Conservation (phyloP, 2,113 vertebrate species). For the Pholis gunnellus region DNA sequence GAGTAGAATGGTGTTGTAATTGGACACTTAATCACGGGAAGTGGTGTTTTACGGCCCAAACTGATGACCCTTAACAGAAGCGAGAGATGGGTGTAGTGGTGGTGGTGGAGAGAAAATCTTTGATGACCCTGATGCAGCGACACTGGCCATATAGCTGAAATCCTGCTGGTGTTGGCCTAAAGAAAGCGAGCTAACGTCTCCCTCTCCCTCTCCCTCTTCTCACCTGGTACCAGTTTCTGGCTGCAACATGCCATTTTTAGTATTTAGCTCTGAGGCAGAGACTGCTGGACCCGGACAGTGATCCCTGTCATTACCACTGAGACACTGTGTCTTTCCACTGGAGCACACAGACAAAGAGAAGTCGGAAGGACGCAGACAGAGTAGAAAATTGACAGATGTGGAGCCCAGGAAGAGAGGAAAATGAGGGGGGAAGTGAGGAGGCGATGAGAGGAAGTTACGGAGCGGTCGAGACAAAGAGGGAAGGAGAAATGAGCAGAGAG, state of each 20-base stretch:
- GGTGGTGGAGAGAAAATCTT: constrained; percentile 23
- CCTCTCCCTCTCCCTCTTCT: neutral
- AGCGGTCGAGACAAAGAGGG: constrained; percentile 1
- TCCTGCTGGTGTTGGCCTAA: neutral
- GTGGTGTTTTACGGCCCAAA: constrained; percentile 60
- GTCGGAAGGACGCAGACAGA: constrained; percentile 3
- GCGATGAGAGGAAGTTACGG: neutral
- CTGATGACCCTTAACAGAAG: constrained; percentile 61
- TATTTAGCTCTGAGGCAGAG: constrained; percentile 38
- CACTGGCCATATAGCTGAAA: neutral
- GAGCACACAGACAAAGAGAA: constrained; percentile 1
- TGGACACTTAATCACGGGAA: constrained; percentile 75
- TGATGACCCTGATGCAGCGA: neutral
- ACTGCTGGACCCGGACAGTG: constrained; percentile 25
- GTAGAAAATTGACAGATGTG: constrained; percentile 18
- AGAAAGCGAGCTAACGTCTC: neutral
- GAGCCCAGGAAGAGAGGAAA: neutral
- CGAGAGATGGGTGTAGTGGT: constrained; percentile 14
- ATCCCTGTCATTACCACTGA: constrained; percentile 47
- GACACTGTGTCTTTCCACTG: constrained; percentile 1
- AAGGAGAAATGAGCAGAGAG: neutral
- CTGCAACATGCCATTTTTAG: constrained; percentile 25
- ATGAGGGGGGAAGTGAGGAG: neutral
- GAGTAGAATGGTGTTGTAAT: constrained; percentile 62
- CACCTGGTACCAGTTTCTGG: constrained; percentile 31